Evolutionary conservation across 2,797 vertebrate genomes (phyloP), one percentile per base, ranked within the genome.

Genomic region (Otolemur crassicaudatus): DNA sequence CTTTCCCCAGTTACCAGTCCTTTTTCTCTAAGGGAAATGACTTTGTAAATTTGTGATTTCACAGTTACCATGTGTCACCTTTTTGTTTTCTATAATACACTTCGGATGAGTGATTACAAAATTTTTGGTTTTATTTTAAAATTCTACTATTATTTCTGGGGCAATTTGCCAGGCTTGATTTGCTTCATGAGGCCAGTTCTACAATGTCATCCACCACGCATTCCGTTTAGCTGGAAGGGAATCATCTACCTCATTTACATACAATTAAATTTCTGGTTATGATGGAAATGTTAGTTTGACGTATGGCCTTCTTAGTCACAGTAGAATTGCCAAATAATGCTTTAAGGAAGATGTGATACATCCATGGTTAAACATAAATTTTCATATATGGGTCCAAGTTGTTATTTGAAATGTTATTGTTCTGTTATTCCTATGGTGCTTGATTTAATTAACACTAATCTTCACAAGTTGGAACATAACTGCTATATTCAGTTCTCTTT

Each of bases 21-120:
- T 87, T 94, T 82, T 80, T 86, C 70, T 89, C 63, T 67, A 75
- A 92, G 58, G 31, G 88, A 88, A 87, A 76, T 43, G 16, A 16
- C 58, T 89, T 81, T 83, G n/a, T 73, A 94, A 94, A 93, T 94
- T 85, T 93, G 83, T 85, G 53, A 91, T 87, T 94, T 94, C 67
- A 82, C 23, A 88, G 61, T 79, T 77, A 31, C 34, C 43, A 10
- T 43, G 9, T 76, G 34, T 65, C 69, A 87, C 80, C 22, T 72
- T 93, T 92, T 81, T 31, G 14, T 65, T 96, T 82, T 76, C 90
- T 83, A 34, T 6, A 80, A 49, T 93, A 31, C 23, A 49, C 43
- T 80, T 76, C 31, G 19, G 40, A 67, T 16, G 3, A 12, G 53
- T 53, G 49, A 53, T 65, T 65, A 92, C 27, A 56, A 56, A 85